Conservation (phyloP, 2,113 vertebrate species). For the Coptodon rendalli region DNA sequence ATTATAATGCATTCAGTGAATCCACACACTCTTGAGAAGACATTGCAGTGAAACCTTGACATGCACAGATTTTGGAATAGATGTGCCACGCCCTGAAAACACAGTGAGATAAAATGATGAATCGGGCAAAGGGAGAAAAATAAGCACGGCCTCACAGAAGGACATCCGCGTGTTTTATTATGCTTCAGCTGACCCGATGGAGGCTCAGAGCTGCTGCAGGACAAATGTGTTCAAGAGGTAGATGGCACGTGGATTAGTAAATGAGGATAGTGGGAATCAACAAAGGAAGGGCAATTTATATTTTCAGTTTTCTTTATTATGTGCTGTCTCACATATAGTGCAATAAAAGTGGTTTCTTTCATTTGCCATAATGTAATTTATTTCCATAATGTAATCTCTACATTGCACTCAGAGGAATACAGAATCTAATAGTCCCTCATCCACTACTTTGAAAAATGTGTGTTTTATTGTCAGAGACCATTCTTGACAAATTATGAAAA, state of each 20-base stretch:
- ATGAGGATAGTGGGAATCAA: background rate
- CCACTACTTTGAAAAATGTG: conserved; percentile 11
- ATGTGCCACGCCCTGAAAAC: background rate
- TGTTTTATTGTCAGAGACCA: background rate
- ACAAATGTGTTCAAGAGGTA: background rate
- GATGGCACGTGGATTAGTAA: background rate
- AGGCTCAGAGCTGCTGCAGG: background rate
- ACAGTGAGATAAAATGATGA: background rate
- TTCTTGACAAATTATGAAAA: conserved; percentile 21
- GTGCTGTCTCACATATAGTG: background rate
- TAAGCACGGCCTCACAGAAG: background rate
- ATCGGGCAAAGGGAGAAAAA: background rate
- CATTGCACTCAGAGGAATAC: conserved; percentile 1
- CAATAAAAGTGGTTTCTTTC: background rate
- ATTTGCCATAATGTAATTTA: conserved; percentile 6
- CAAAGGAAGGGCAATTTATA: background rate
- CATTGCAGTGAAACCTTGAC: background rate
- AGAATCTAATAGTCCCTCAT: conserved; percentile 12
- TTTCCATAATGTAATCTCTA: conserved; percentile 10
- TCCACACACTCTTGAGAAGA: background rate
- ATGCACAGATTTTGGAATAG: background rate
- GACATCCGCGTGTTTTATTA: conserved; percentile 14
- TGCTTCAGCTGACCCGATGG: background rate
- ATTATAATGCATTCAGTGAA: background rate
- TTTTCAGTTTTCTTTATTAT: background rate